phyloP scores from a whole-genome alignment of 2,888 invertebrate genomes.

The Oegoconia quadripuncta region DNA sequence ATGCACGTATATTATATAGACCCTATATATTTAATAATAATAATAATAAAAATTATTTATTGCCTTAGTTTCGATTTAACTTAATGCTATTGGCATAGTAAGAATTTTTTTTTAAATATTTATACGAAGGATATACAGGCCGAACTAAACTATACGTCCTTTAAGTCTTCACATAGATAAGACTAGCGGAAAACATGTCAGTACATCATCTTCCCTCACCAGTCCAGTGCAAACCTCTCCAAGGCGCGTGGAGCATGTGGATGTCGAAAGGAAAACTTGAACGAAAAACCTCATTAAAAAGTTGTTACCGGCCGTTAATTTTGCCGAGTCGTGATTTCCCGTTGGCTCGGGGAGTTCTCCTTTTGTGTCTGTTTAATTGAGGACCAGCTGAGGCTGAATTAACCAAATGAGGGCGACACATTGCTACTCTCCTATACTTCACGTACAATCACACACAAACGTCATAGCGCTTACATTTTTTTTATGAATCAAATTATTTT shows the following conservation, averaged over 20 bases:
- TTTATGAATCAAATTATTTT: too few relatives aligned
- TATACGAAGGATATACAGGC: too few relatives aligned
- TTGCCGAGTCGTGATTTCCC: conserved; percentile 63
- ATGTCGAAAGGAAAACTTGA: neutral
- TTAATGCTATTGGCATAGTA: too few relatives aligned
- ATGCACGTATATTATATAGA: too few relatives aligned
- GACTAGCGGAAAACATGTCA: too few relatives aligned
- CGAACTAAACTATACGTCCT: too few relatives aligned
- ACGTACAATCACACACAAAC: conserved; percentile 26
- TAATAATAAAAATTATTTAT: too few relatives aligned
- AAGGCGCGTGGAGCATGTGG: neutral
- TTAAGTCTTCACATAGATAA: too few relatives aligned
- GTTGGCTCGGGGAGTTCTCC: conserved; percentile 45
- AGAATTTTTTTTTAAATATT: too few relatives aligned
- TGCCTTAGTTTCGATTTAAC: too few relatives aligned
- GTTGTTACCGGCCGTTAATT: conserved; percentile 57
- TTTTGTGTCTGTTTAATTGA: conserved; percentile 71
- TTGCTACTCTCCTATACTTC: conserved; percentile 22
- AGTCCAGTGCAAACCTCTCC: neutral
- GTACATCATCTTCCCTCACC: too few relatives aligned
- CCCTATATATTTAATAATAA: too few relatives aligned
- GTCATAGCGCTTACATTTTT: conserved; percentile 4
- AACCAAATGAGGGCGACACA: conserved; percentile 69
- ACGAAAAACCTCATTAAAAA: conserved; percentile 59
- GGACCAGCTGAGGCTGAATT: conserved; percentile 57